phyloP scores from a whole-genome alignment of 2,888 invertebrate genomes.

The Calameuta filiformis region DNA sequence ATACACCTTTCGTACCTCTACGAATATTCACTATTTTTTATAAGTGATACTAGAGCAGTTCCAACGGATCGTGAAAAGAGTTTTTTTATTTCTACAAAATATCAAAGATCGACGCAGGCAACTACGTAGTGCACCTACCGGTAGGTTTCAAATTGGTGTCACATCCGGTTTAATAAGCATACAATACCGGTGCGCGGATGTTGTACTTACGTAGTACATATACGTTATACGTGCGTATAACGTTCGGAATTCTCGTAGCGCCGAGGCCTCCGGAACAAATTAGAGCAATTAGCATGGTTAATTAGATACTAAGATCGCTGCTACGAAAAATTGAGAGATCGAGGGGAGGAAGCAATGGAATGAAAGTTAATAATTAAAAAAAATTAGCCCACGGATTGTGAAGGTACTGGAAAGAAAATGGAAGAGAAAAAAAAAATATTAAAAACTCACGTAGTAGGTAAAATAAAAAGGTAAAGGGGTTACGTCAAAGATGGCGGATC shows the following conservation, averaged over 20 bases:
- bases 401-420: neutral
- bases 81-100: no score
- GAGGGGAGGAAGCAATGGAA: neutral
- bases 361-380: no score
- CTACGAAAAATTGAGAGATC: no score
- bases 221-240: neutral
- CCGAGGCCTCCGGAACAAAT: neutral
- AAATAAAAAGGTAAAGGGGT: no score
- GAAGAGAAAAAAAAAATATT: neutral
- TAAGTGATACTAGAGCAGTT: no score
- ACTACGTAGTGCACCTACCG: no score
- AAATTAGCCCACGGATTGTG: no score
- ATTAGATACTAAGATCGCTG: neutral
- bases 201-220: neutral
- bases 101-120: no score
- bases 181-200: slow-evolving; percentile 14
- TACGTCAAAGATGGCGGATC: neutral
- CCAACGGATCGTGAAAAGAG: no score
- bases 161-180: slow-evolving; percentile 26
- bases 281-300: slow-evolving; percentile 8
- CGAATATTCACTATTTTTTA: no score
- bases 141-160: slow-evolving; percentile 20
- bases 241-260: neutral
- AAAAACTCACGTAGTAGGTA: no score
- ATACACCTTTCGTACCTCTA: no score